phyloP scores from a whole-genome alignment of 2,113 vertebrate genomes.

The Cichladusa arquata region DNA sequence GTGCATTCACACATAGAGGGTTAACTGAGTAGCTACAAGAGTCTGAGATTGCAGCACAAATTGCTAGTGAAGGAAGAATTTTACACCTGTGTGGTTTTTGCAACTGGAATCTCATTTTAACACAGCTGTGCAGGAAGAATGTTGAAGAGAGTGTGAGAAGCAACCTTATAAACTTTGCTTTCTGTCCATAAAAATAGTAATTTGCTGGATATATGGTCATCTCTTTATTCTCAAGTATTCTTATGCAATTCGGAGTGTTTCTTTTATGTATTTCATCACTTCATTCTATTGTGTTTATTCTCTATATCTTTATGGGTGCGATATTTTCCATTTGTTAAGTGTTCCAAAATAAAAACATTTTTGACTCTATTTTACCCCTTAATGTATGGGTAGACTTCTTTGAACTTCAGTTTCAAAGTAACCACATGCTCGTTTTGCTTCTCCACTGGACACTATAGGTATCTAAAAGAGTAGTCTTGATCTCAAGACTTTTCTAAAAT shows the following conservation, averaged over 20 bases:
- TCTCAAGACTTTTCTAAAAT: background rate
- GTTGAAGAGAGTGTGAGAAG: background rate
- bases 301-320: background rate
- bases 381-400: background rate
- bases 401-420: slow-evolving; percentile 20
- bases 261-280: background rate
- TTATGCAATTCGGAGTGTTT: background rate
- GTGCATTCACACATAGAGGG: background rate
- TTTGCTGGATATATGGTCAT: background rate
- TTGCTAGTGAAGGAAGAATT: background rate
- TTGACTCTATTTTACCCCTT: background rate
- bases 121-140: background rate
- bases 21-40: background rate
- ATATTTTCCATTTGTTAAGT: background rate
- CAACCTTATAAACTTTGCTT: background rate
- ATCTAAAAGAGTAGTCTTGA: background rate
- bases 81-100: background rate
- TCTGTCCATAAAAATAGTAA: background rate
- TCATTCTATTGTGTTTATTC: background rate
- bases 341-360: background rate
- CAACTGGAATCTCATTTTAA: background rate
- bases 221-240: background rate
- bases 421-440: background rate
- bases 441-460: background rate
- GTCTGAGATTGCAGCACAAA: background rate